These are phyloP conservation scores for Drosophila tristis DNA, from an alignment of 1,140 invertebrate species.

Conservation along the genomic window DNA sequence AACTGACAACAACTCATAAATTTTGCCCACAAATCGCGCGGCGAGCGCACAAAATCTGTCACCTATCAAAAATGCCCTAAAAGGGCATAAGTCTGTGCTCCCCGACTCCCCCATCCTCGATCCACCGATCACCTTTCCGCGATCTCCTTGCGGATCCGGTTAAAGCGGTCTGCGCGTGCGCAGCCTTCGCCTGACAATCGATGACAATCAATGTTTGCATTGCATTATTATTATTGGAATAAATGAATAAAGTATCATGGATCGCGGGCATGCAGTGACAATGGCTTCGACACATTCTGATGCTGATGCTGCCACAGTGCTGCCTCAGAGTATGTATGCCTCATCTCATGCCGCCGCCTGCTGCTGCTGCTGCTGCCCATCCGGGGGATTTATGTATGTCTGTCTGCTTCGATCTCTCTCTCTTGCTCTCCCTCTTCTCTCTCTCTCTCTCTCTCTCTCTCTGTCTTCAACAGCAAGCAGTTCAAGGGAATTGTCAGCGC, in stretches of 20 bases:
- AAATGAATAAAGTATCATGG: conserved; percentile 82
- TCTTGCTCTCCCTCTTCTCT: background rate
- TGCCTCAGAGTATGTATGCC: conserved; percentile 53
- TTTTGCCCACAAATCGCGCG: conserved; percentile 68
- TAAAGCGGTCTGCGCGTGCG: conserved; percentile 67
- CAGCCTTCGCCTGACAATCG: conserved; percentile 71
- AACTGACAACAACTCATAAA: conserved; percentile 76
- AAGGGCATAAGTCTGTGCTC: conserved; percentile 70
- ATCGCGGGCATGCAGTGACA: conserved; percentile 76
- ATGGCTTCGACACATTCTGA: conserved; percentile 68
- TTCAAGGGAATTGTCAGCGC: conserved; percentile 80
- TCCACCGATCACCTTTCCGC: background rate
- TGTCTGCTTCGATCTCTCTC: conserved; percentile 12
- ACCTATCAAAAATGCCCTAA: conserved; percentile 84
- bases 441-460: conserved; percentile 3
- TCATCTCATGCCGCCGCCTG: conserved; percentile 1
- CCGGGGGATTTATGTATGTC: conserved; percentile 25
- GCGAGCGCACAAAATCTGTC: conserved; percentile 78
- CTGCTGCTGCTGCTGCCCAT: conserved; percentile 1
- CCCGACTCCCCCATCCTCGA: background rate
- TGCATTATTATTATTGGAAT: conserved; percentile 84
- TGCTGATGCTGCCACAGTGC: conserved; percentile 11
- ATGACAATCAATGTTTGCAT: conserved; percentile 84
- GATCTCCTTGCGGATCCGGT: conserved; percentile 14
- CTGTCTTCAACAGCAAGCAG: conserved; percentile 29